Evolutionary conservation across 2,113 vertebrate genomes (phyloP).

Genomic region (Oryzias celebensis): DNA sequence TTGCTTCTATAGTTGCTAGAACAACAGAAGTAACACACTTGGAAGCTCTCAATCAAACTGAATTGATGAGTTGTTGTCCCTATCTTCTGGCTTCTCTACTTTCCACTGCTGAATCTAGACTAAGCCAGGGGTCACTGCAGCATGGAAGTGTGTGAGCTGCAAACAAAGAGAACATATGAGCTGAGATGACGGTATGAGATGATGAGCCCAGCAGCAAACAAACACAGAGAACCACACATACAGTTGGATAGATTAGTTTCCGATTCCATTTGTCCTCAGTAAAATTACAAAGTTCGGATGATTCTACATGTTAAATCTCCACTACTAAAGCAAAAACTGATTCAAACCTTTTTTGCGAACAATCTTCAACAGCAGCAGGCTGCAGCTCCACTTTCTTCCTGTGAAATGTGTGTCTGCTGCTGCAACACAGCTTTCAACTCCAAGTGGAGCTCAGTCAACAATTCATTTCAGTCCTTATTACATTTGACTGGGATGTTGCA

Average conservation of each 20-base stretch:
- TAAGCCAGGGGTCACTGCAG: too few species aligned
- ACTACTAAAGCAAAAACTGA: background rate
- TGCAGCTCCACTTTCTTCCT: background rate
- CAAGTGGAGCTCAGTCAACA: slow-evolving; percentile 30
- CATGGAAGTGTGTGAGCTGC: too few species aligned
- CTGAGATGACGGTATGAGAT: too few species aligned
- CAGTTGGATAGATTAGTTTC: too few species aligned
- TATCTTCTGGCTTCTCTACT: too few species aligned
- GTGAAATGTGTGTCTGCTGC: slow-evolving; percentile 23
- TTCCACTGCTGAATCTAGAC: too few species aligned
- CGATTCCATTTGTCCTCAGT: too few species aligned
- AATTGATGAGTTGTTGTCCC: too few species aligned
- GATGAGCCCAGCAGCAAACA: background rate
- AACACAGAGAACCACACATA: background rate
- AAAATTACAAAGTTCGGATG: too few species aligned
- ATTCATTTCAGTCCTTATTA: slow-evolving; percentile 36
- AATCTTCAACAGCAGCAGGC: background rate
- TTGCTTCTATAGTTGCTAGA: background rate
- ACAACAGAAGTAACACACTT: background rate
- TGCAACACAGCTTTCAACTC: slow-evolving; percentile 23
- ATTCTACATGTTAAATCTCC: background rate
- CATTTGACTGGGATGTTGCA: slow-evolving; percentile 17
- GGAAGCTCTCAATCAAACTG: background rate
- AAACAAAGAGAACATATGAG: too few species aligned
- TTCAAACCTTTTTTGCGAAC: background rate